Base-by-base conservation (phyloP, 2,888 invertebrate species). In the Lycia hirtaria region DNA sequence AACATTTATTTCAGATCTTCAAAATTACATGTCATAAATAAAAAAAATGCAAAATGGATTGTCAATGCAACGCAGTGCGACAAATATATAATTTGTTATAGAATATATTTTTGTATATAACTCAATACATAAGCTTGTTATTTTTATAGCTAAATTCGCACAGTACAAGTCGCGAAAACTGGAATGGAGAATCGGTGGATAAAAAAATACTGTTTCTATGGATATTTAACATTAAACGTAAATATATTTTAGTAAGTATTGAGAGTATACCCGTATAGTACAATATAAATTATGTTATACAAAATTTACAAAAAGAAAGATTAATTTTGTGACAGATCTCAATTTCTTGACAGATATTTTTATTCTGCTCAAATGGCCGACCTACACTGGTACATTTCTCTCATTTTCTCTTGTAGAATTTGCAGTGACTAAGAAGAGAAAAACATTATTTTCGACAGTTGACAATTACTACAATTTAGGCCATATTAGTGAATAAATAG, bases 1-100 rank as follows among this genome's bases (percentile, higher is more conserved):
- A 75, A 77, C 77, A 83, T 69, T 80, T 76, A 78, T 67, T 83
- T 88, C 87, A 88, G 87, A 89, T 89, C 85, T 75, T 66, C 62
- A 60, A 65, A 53, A 65, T 68, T 55, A 72, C 74, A 77, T 74
- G 10, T 66, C 68, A 76, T 75, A 78, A 76, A 80, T 71, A 76
- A n/a, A 68, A 69, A 71, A 71, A 65, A 64, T 72, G 75, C 67
- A 76, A n/a, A 80, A 85, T 89, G 89, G 88, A 80, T 80, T 74
- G 67, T 74, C 75, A 81, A 81, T 78, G 80, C 80, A 77, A 81
- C 72, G 52, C n/a, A 75, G 80, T 52, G 57, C 43, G 41, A 52
- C 75, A 72, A 68, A n/a, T 59, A 63, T 45, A 58, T 48, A 53
- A 43, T 47, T 48, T 43, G 35, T 50, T n/a, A n/a, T n/a, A n/a